Evolutionary conservation across 2,888 invertebrate species (phyloP).

Genomic region (Trichopria drosophilae): DNA sequence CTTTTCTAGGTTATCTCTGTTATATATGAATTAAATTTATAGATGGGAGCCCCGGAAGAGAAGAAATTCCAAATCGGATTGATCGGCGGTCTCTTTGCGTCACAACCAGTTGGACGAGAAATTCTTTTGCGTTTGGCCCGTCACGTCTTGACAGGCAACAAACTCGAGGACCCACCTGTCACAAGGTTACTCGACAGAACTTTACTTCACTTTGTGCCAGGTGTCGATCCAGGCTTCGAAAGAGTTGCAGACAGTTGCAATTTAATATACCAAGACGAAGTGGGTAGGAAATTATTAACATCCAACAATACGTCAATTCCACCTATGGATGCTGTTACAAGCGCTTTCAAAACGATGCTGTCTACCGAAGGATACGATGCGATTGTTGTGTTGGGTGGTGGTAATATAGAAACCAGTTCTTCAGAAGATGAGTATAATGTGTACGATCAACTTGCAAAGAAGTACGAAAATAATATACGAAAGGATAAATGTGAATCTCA

Average conservation of each 20-base stretch:
- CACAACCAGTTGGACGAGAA: slow-evolving; percentile 84
- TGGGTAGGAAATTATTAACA: slow-evolving; percentile 68
- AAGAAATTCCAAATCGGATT: slow-evolving; percentile 80
- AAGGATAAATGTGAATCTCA: slow-evolving; percentile 42
- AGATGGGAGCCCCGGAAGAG: slow-evolving; percentile 79
- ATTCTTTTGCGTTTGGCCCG: slow-evolving; percentile 79
- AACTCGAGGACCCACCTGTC: slow-evolving; percentile 69
- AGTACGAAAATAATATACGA: slow-evolving; percentile 61
- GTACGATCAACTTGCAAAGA: slow-evolving; percentile 44
- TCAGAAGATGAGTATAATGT: slow-evolving; percentile 60
- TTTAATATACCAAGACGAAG: slow-evolving; percentile 62
- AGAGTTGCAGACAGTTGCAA: slow-evolving; percentile 58
- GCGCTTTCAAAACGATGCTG: slow-evolving; percentile 69
- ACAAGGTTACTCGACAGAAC: slow-evolving; percentile 68
- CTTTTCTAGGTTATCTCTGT: too few relatives aligned
- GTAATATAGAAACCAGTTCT: slow-evolving; percentile 62
- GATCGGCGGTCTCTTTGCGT: slow-evolving; percentile 80
- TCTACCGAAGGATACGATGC: slow-evolving; percentile 69
- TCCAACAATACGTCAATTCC: slow-evolving; percentile 59
- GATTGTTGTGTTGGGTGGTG: slow-evolving; percentile 75
- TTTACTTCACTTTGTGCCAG: slow-evolving; percentile 80
- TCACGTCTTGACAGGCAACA: slow-evolving; percentile 75
- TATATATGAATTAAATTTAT: slow-evolving; percentile 25
- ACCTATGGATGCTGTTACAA: slow-evolving; percentile 60
- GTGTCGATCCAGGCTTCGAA: slow-evolving; percentile 65